A percentile compares a stretch with the other conserved stretches of the same genome.
phyloP scores from a whole-genome alignment of 2,888 invertebrate genomes.

The Lepidochitona cinerea region DNA sequence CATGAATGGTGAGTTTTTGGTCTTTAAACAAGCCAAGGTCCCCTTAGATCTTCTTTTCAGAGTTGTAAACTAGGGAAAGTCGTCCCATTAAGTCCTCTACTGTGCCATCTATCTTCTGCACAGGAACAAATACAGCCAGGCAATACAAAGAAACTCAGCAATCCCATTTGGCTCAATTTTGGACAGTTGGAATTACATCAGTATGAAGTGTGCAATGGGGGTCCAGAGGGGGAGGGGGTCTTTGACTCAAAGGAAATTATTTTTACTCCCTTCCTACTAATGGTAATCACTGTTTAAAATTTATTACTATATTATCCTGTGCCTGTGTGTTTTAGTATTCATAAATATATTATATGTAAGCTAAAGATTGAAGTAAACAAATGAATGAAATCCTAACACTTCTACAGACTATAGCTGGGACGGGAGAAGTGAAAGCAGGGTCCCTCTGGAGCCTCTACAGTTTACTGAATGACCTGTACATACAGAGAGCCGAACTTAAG shows the following conservation, averaged over 20 bases:
- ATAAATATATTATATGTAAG: too few species aligned
- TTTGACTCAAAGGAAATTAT: too few species aligned
- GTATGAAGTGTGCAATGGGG: not conserved
- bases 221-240: not conserved
- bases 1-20: not conserved
- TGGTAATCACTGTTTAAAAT: too few species aligned
- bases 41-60: not conserved
- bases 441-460: not conserved
- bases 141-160: not conserved
- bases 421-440: not conserved
- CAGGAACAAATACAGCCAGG: conserved; percentile 2
- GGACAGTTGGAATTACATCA: conserved; percentile 3
- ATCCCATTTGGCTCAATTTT: not conserved
- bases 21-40: not conserved
- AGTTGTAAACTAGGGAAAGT: not conserved
- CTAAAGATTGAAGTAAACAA: too few species aligned
- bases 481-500: not conserved
- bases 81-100: not conserved
- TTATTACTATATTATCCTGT: too few species aligned
- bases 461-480: not conserved
- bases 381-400: too few species aligned
- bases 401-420: not conserved
- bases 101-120: not conserved
- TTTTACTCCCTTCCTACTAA: too few species aligned
- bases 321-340: too few species aligned